Base-by-base conservation (phyloP, 1,140 invertebrate species). In the Mactra quadrangularis region DNA sequence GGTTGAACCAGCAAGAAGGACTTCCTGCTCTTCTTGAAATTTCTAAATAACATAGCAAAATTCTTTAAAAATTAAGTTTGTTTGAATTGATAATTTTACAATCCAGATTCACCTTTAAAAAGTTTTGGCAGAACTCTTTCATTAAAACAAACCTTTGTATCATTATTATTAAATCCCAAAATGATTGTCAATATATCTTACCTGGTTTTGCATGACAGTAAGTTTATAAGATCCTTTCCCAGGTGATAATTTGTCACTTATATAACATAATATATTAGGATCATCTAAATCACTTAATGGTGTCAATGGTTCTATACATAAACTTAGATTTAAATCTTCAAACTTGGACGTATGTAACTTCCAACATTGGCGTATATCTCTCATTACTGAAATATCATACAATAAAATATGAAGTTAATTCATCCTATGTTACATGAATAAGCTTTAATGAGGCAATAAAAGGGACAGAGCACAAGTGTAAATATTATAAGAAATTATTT, bases 91-190 rank as follows among this genome's bases (percentile, higher is more conserved):
- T n/a, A n/a, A n/a, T n/a, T n/a, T n/a, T n/a, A n/a, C n/a, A n/a
- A n/a, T n/a, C n/a, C n/a, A n/a, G n/a, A n/a, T n/a, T n/a, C n/a
- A n/a, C n/a, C n/a, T n/a, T n/a, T n/a, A n/a, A n/a, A n/a, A n/a
- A n/a, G n/a, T n/a, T n/a, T n/a, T n/a, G n/a, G n/a, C n/a, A n/a
- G n/a, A n/a, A n/a, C n/a, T n/a, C n/a, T n/a, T n/a, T n/a, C n/a
- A n/a, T n/a, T n/a, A n/a, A n/a, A n/a, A n/a, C n/a, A n/a, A n/a
- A n/a, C n/a, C n/a, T n/a, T n/a, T n/a, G n/a, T n/a, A n/a, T n/a
- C n/a, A n/a, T n/a, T n/a, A n/a, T n/a, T n/a, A n/a, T 93, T 94
- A 70, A 94, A 94, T 71, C 93, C 91, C 3, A 95, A 93, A 91
- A 94, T 94, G 3, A 95, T 93, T 91, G 95, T 92, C 72, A 86